phyloP scores from a whole-genome alignment of 2,888 invertebrate genomes.

The Pristionchus exspectatus region DNA sequence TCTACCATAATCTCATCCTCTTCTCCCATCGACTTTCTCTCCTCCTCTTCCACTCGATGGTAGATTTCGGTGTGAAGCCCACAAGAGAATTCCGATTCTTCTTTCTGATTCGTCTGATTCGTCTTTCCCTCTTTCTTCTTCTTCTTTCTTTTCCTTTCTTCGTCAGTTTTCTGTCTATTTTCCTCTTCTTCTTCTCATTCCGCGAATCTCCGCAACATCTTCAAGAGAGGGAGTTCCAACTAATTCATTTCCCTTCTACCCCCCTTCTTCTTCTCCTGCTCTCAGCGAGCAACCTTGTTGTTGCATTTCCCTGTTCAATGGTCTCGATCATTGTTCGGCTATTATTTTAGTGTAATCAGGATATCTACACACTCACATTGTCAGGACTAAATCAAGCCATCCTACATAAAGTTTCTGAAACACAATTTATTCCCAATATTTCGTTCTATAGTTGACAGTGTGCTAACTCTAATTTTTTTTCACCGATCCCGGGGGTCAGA shows the following conservation, averaged over 20 bases:
- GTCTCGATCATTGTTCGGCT: background rate
- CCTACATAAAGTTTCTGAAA: background rate
- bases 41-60: background rate
- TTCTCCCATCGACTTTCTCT: background rate
- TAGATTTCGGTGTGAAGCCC: conserved; percentile 3
- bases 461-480: too few species aligned
- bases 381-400: too few species aligned
- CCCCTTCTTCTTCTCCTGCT: background rate
- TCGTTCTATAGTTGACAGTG: background rate
- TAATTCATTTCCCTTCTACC: conserved; percentile 10
- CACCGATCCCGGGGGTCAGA: background rate
- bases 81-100: background rate
- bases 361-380: too few species aligned
- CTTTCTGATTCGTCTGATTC: too few species aligned
- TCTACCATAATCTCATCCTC: background rate
- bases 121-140: background rate
- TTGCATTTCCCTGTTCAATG: background rate
- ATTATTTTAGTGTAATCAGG: background rate
- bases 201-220: conserved; percentile 8
- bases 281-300: background rate
- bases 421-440: background rate
- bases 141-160: conserved; percentile 24
- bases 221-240: background rate
- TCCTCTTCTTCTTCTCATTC: background rate
- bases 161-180: background rate